phyloP scores from a whole-genome alignment of 2,113 vertebrate species.

The Malurus cyaneus region DNA sequence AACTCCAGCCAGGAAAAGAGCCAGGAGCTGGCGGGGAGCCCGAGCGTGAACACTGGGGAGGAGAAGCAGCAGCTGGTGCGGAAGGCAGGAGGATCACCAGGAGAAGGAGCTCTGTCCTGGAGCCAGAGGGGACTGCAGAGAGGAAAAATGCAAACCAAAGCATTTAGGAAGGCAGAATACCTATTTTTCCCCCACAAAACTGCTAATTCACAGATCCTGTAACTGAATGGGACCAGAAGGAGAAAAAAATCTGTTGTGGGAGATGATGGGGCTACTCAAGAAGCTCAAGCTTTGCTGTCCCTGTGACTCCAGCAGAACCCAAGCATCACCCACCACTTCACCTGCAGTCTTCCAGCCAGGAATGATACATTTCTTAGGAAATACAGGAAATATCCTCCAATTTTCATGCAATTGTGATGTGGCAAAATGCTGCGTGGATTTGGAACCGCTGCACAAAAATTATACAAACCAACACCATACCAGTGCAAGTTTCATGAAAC shows the following conservation, averaged over 20 bases:
- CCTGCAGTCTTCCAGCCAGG: not conserved
- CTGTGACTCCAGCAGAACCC: not conserved
- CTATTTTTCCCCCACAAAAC: fast-evolving
- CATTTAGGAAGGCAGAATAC: not conserved
- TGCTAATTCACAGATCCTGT: not conserved
- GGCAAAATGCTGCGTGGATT: fast-evolving
- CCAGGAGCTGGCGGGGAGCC: not conserved
- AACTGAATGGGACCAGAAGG: not conserved
- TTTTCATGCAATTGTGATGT: fast-evolving
- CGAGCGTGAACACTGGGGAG: fast-evolving
- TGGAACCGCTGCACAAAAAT: not conserved
- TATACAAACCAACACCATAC: not conserved
- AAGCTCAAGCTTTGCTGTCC: not conserved
- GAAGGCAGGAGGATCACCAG: not conserved
- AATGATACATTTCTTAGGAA: not conserved
- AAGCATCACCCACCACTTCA: no score
- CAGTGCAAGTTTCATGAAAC: constrained; percentile 51
- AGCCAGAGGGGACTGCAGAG: not conserved
- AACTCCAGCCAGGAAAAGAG: not conserved
- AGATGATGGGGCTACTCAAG: not conserved
- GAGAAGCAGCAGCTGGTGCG: not conserved
- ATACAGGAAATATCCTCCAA: fast-evolving
- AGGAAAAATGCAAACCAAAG: not conserved
- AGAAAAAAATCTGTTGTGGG: not conserved
- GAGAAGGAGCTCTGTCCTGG: not conserved